Evolutionary conservation across 2,888 invertebrate species (phyloP).

Genomic region (Polietes domitor): DNA sequence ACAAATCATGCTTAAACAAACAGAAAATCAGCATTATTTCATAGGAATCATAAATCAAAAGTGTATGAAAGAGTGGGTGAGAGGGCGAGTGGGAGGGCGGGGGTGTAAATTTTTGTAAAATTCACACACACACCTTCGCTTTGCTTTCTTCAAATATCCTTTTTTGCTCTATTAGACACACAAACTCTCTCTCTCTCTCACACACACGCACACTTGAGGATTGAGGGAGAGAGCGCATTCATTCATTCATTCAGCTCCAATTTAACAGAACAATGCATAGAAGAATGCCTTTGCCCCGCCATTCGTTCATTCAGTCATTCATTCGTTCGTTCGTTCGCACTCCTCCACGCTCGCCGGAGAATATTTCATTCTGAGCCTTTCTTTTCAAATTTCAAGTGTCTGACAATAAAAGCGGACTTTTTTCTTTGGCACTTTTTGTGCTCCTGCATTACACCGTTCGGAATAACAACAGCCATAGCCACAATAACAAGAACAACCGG

Average conservation of each 20-base stretch:
- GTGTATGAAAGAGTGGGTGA: slow-evolving; percentile 43
- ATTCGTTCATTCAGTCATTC: background rate
- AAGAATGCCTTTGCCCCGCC: background rate
- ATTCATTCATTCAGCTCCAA: background rate
- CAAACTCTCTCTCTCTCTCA: too few species aligned
- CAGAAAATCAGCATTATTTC: slow-evolving; percentile 38
- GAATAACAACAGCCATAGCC: background rate
- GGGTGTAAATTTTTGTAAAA: slow-evolving; percentile 21
- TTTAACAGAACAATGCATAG: slow-evolving; percentile 21
- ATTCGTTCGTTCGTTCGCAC: background rate
- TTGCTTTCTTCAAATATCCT: background rate
- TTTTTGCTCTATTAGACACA: background rate
- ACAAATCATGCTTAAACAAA: slow-evolving; percentile 42
- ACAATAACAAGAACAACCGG: background rate
- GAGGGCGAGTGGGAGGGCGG: background rate
- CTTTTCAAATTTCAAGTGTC: slow-evolving; percentile 40
- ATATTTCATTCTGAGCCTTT: slow-evolving; percentile 18
- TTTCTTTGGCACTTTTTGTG: background rate
- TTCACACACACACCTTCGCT: background rate
- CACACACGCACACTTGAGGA: background rate
- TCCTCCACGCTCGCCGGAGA: background rate
- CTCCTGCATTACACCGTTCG: background rate
- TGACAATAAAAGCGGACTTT: slow-evolving; percentile 51
- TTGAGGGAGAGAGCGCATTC: background rate
- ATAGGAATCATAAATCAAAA: slow-evolving; percentile 52